Base-by-base conservation (phyloP, 2,113 vertebrate genomes). In the Baryphthengus martii region DNA sequence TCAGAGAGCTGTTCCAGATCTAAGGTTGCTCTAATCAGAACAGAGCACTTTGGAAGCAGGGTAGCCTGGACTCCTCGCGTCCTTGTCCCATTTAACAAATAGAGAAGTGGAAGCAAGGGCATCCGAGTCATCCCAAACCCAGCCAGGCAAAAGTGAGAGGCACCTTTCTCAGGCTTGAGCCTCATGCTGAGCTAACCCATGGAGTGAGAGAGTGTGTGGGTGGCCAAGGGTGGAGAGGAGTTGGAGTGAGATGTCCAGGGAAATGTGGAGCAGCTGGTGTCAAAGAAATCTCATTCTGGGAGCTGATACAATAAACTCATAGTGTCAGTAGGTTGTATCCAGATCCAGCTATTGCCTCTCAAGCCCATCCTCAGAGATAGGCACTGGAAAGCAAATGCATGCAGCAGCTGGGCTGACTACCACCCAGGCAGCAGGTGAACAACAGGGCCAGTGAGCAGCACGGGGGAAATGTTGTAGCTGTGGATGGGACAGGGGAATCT, bases 101-200 rank as follows among this genome's bases (percentile, higher is more conserved):
- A 70, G 17, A 40, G 29, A 91, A 95, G 72, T 74, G 55, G 68
- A 90, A 96, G 39, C 88, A 94, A 95, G 90, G 93, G 10, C 85
- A 88, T 44, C 6, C 0, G 3, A 93, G 67, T 90, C 75, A 90
- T 31, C 59, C 39, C 47, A 94, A 93, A 95, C 18, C 26, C 52
- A 78, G 81, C 31, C 52, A 75, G 24, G 15, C 7, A 75, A 71
- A 63, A 3, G 13, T 5, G 6, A 61, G 39, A 67, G 37, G 4
- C 3, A 10, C 28, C 26, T 66, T 81, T 65, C 23, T 66, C 7
- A 53, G 31, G 40, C n/a, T 16, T 81, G 21, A 9, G 2, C 63
- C 84, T 75, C 11, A 8, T 75, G n/a, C 28, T 61, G n/a, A 58
- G 28, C 33, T 53, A 61, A 62, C 24, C 16, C 50, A 39, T 0